Base-by-base conservation (phyloP, 2,888 invertebrate species). In the Spilosoma lubricipeda region DNA sequence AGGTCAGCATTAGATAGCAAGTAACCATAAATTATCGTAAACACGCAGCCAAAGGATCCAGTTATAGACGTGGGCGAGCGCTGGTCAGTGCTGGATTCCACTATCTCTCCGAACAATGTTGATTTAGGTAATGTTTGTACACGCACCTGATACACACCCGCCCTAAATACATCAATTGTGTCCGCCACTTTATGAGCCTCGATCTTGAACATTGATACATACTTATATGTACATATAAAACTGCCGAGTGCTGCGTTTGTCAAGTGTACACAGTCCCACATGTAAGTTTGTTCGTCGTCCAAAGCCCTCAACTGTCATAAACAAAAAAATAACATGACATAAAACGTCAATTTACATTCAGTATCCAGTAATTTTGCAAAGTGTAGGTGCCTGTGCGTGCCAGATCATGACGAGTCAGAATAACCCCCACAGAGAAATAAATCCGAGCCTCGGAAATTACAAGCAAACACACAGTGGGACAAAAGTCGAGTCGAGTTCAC, bases 121-220 rank as follows among this genome's bases (percentile, higher is more conserved):
- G 87, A 80, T 75, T 87, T 84, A 86, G 88, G 87, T 75, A 20
- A 48, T 81, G 82, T 85, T 82, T 84, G 75, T 73, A 59, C 77
- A 67, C 77, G 73, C 81, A 78, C 82, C 86, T 83, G 82, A 81
- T 80, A 81, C 86, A 76, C 59, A 72, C 79, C 72, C 77, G 59
- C 72, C 79, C 79, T 76, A 80, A 80, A 83, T 79, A 83, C 82
- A 85, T 81, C 79, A 78, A 78, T 81, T 86, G 80, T 78, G 78
- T 85, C 63, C 79, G 76, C 77, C 74, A 80, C 78, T 85, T 84
- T 86, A 80, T 72, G 76, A 80, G 69, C 45, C 65, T 27, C 73
- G 27, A 56, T 71, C 33, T 68, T 39, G 52, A 72, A 67, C 33
- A 63, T n/a, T 68, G 48, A 69, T 33, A 68, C 64, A 30, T 39